Conservation (phyloP, 2,113 vertebrate species). For the Leptosomus discolor region DNA sequence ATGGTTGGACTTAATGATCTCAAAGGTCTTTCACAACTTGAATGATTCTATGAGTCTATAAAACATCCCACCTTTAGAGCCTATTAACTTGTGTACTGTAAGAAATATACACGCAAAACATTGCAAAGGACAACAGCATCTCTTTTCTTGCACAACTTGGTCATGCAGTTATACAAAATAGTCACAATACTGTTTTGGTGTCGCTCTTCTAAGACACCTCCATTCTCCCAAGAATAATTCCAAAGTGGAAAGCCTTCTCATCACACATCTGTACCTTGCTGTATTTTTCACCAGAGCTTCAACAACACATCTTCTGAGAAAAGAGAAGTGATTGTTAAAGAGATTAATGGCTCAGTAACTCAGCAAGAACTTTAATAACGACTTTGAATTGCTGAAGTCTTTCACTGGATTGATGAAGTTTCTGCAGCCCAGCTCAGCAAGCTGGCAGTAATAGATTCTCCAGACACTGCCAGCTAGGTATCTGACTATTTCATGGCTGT, state of each 20-base stretch:
- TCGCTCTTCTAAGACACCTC: neutral
- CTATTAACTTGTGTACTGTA: neutral
- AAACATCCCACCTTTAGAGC: neutral
- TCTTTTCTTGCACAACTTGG: neutral
- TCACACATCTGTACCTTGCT: no score
- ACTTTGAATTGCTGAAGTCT: neutral
- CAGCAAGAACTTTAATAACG: neutral
- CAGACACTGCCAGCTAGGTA: neutral
- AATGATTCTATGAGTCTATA: no score
- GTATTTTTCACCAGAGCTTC: neutral
- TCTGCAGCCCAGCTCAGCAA: slow-evolving; percentile 1
- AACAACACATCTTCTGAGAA: neutral
- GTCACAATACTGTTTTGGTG: neutral
- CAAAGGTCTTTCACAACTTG: no score
- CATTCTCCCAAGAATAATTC: neutral
- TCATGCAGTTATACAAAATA: neutral
- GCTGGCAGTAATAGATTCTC: neutral
- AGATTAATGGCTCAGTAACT: neutral
- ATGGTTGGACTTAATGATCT: no score
- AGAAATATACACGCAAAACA: neutral
- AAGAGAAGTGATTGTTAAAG: neutral
- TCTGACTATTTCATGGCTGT: neutral
- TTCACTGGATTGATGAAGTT: neutral
- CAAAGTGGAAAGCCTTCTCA: neutral
- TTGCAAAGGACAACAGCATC: neutral